phyloP scores from a whole-genome alignment of 2,797 vertebrate genomes.

The Microctenopoma stevenorrisi region DNA sequence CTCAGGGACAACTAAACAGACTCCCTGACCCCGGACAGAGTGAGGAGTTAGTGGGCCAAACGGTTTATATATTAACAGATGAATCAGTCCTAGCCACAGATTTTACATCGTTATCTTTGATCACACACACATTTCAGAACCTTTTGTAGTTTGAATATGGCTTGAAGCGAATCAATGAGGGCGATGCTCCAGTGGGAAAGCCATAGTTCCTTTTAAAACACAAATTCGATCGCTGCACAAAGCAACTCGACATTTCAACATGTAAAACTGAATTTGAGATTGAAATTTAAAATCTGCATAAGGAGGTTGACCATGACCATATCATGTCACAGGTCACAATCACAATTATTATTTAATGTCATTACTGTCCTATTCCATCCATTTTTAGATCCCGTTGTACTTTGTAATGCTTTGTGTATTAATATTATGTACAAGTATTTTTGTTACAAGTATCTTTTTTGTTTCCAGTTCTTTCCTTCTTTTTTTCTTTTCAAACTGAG shows the following conservation, averaged over 20 bases:
- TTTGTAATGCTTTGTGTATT: too few relatives aligned
- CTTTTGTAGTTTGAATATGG: background rate
- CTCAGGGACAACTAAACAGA: constrained; percentile 10
- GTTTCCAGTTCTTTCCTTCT: too few relatives aligned
- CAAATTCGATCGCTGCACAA: background rate
- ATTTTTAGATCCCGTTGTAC: too few relatives aligned
- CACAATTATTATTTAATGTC: too few relatives aligned
- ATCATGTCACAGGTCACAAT: background rate
- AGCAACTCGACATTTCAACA: background rate
- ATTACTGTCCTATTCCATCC: too few relatives aligned
- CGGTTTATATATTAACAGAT: constrained; percentile 51
- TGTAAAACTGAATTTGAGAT: background rate
- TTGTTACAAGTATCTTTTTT: too few relatives aligned
- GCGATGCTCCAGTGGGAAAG: background rate
- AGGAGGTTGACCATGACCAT: background rate
- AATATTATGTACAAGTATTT: too few relatives aligned
- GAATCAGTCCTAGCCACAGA: background rate
- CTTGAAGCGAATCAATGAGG: background rate
- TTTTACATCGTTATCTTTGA: background rate
- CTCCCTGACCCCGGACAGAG: background rate
- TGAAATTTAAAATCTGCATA: background rate
- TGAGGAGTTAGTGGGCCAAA: background rate
- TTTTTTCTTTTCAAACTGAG: too few relatives aligned
- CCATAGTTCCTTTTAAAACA: background rate
- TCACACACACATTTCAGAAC: background rate